A percentile compares a stretch with the other conserved stretches of the same genome.
phyloP scores from a whole-genome alignment of 2,113 vertebrate genomes.

The Anguilla japonica region DNA sequence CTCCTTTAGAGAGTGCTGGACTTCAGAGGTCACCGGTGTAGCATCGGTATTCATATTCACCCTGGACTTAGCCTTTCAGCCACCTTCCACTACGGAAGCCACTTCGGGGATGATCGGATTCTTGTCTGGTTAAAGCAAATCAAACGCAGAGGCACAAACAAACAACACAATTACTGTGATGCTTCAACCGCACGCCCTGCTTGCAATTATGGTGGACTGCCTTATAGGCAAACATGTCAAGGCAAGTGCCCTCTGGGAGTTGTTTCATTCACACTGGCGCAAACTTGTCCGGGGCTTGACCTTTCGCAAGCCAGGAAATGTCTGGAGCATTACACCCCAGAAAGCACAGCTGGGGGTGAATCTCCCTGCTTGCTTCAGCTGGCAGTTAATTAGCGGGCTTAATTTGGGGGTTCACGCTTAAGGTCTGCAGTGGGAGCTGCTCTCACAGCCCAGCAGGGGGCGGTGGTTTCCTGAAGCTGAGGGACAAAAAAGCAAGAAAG shows the following conservation, averaged over 20 bases:
- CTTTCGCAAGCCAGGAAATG: background rate
- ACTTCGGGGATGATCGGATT: background rate
- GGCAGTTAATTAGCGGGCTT: background rate
- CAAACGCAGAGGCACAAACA: background rate
- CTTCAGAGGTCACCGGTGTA: background rate
- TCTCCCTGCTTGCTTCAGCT: background rate
- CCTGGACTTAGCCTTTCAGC: background rate
- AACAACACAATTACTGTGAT: background rate
- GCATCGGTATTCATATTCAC: background rate
- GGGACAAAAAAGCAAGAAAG: background rate
- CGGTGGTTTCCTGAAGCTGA: background rate
- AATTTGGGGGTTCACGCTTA: background rate
- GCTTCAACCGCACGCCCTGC: background rate
- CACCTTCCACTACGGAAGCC: background rate
- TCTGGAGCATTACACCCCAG: background rate
- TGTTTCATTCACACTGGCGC: background rate
- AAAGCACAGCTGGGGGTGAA: background rate
- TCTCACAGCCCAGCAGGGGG: background rate
- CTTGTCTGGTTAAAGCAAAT: constrained; percentile 1
- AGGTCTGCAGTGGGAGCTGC: background rate
- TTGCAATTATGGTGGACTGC: background rate
- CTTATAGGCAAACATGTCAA: background rate
- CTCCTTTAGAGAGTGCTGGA: background rate
- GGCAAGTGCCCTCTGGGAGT: background rate
- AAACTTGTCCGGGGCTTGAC: background rate